Percentiles rank a stretch among this genome's conserved stretches.
Conservation (phyloP, 2,888 invertebrate genomes). For the Margaritifera margaritifera region DNA sequence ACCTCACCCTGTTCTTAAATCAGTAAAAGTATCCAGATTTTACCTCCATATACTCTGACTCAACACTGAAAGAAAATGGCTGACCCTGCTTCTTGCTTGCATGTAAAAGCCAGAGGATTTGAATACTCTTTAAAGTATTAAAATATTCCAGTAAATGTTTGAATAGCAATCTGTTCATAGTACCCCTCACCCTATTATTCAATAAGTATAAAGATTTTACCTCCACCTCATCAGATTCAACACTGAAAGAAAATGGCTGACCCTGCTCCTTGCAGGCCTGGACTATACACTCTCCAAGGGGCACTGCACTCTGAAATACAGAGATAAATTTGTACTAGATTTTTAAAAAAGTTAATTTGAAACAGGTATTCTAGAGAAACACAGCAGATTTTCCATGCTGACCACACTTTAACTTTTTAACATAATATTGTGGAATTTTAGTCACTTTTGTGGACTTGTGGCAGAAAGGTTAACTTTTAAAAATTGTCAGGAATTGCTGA, state of each 20-base stretch:
- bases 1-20: background rate
- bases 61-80: constrained; percentile 47
- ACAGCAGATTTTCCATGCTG: too few species aligned
- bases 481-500: too few species aligned
- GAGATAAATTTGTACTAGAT: background rate
- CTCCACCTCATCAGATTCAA: constrained; percentile 55
- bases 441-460: too few species aligned
- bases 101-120: background rate
- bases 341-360: background rate
- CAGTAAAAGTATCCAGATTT: constrained; percentile 11
- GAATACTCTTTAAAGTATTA: too few species aligned
- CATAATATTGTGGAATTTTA: too few species aligned
- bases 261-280: constrained; percentile 48
- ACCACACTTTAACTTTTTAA: too few species aligned
- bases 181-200: background rate
- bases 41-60: constrained; percentile 60
- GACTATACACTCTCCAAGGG: constrained; percentile 64
- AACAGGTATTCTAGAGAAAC: too few species aligned
- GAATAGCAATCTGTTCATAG: too few species aligned
- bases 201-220: constrained; percentile 37
- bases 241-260: constrained; percentile 50
- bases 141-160: too few species aligned
- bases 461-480: too few species aligned
- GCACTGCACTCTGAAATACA: constrained; percentile 63
- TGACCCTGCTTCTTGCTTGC: constrained; percentile 53